These are phyloP conservation scores for Ophonus ardosiacus DNA, from an alignment of 2,888 invertebrate genomes.

Conservation along the genomic window DNA sequence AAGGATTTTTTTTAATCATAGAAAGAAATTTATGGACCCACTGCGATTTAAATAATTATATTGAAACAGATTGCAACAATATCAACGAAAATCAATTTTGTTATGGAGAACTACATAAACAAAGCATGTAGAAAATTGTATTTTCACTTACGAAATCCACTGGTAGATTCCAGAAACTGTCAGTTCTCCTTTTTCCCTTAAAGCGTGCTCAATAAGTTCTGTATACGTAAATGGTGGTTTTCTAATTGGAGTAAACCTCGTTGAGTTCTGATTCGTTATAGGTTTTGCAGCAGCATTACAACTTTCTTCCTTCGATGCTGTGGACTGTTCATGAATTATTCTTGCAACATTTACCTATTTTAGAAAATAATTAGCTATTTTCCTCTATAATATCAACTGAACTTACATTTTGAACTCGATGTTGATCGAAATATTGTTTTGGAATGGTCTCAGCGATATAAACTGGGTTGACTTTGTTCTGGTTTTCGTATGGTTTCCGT, in stretches of 20 bases:
- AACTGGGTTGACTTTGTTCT: constrained; percentile 54
- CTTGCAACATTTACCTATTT: constrained; percentile 64
- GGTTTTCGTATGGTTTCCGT: constrained; percentile 44
- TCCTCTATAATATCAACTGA: background rate
- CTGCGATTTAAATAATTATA: too few species aligned
- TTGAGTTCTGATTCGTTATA: background rate
- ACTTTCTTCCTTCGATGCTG: constrained; percentile 63
- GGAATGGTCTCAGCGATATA: constrained; percentile 66
- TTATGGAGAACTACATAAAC: too few species aligned
- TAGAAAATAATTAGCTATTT: background rate
- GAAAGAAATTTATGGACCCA: too few species aligned
- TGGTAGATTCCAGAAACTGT: constrained; percentile 95
- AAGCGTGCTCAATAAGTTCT: constrained; percentile 91
- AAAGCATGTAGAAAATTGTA: background rate
- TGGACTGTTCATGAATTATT: constrained; percentile 64
- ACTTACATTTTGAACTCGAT: constrained; percentile 68
- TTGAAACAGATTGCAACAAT: too few species aligned
- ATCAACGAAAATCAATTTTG: too few species aligned
- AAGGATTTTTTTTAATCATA: too few species aligned
- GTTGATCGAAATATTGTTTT: constrained; percentile 67
- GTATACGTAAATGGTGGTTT: constrained; percentile 95
- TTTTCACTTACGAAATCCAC: constrained; percentile 92
- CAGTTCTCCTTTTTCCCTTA: constrained; percentile 90
- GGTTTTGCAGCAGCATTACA: constrained; percentile 53
- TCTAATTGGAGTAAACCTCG: constrained; percentile 78